Evolutionary conservation across 1,140 invertebrate genomes (phyloP).

Genomic region (Aphidius gifuensis): DNA sequence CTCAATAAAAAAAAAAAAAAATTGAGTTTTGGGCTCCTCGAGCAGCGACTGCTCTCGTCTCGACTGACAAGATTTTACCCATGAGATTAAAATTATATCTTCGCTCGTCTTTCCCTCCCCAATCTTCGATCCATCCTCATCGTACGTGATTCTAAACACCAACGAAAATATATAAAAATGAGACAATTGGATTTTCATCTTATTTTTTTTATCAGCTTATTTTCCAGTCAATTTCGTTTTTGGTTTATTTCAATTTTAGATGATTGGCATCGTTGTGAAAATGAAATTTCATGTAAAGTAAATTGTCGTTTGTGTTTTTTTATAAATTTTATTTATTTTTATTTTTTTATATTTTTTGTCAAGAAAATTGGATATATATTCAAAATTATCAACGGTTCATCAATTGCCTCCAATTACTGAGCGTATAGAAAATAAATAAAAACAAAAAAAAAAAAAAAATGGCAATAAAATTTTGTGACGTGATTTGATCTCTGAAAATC

Average conservation of each 20-base stretch:
- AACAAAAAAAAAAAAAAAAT: constrained; percentile 4
- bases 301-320: too few species aligned
- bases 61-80: constrained; percentile 23
- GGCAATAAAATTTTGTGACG: constrained; percentile 4
- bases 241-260: too few species aligned
- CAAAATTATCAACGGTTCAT: not conserved
- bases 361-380: too few species aligned
- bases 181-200: constrained; percentile 4
- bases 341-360: too few species aligned
- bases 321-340: too few species aligned
- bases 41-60: constrained; percentile 24
- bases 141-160: constrained; percentile 7
- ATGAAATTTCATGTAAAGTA: too few species aligned
- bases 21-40: constrained; percentile 6
- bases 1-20: not conserved
- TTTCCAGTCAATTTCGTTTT: too few species aligned
- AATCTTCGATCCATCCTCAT: not conserved
- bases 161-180: not conserved
- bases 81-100: constrained; percentile 15
- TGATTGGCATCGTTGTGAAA: too few species aligned
- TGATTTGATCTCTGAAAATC: not conserved
- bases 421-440: not conserved
- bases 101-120: not conserved
- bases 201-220: not conserved
- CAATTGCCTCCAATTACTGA: not conserved